phyloP scores from a whole-genome alignment of 2,797 vertebrate species.

The Enteromius unitaeniatus region DNA sequence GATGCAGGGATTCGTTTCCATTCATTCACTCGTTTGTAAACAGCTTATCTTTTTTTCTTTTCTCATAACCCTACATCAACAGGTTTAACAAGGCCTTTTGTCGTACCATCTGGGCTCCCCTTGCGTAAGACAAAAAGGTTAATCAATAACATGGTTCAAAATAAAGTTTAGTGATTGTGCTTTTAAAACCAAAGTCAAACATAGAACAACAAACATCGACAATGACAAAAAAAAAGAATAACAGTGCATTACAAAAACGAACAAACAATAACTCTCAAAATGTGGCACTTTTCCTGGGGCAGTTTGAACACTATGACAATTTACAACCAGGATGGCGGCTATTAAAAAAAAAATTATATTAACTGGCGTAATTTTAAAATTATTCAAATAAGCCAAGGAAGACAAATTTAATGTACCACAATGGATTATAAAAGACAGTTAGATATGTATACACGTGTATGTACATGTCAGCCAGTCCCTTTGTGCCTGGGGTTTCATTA shows the following conservation, averaged over 20 bases:
- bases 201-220: slow-evolving; percentile 79
- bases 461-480: slow-evolving; percentile 88
- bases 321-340: slow-evolving; percentile 92
- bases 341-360: slow-evolving; percentile 82
- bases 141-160: slow-evolving; percentile 99
- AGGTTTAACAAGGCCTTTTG: slow-evolving; percentile 87
- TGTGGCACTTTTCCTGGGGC: slow-evolving; percentile 93
- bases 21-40: slow-evolving; percentile 76
- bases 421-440: slow-evolving; percentile 85
- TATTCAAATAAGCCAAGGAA: slow-evolving; percentile 83
- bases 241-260: slow-evolving; percentile 96
- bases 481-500: slow-evolving; percentile 82
- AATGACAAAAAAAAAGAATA: slow-evolving; percentile 81
- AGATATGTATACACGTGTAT: slow-evolving; percentile 86
- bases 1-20: slow-evolving; percentile 71
- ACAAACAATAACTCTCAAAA: slow-evolving; percentile 82
- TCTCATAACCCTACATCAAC: slow-evolving; percentile 83
- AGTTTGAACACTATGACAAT: slow-evolving; percentile 91
- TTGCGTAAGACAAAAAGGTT: slow-evolving; percentile 96
- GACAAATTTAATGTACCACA: slow-evolving; percentile 91
- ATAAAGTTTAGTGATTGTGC: slow-evolving; percentile 99
- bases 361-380: slow-evolving; percentile 76
- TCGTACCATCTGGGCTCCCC: slow-evolving; percentile 72
- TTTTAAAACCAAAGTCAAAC: slow-evolving; percentile 99
- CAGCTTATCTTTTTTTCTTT: slow-evolving; percentile 77